Conservation (phyloP, 2,113 vertebrate genomes). For the Bufo bufo region DNA sequence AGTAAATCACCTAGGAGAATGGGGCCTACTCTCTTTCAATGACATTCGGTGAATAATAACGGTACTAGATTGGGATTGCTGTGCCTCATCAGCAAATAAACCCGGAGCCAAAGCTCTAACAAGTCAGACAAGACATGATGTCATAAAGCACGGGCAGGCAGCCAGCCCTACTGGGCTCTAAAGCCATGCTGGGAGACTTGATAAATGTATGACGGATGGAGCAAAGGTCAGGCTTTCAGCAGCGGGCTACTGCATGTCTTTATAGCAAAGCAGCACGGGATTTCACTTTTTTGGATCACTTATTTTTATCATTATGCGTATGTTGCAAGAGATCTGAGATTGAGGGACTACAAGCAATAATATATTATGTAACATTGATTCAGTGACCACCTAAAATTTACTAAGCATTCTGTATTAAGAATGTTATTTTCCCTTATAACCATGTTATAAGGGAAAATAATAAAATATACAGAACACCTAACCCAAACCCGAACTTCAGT, state of each 20-base stretch:
- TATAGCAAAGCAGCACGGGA: background rate
- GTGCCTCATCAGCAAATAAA: constrained; percentile 2
- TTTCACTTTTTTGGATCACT: background rate
- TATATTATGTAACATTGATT: background rate
- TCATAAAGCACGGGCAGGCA: background rate
- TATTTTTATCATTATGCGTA: background rate
- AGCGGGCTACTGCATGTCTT: background rate
- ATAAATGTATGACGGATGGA: constrained; percentile 3
- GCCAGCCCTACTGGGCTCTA: constrained; percentile 7
- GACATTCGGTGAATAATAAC: background rate
- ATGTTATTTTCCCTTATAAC: too few relatives aligned
- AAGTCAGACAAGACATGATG: constrained; percentile 18
- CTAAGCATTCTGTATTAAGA: too few relatives aligned
- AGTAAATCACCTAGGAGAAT: constrained; percentile 17
- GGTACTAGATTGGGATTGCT: background rate
- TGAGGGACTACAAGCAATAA: background rate
- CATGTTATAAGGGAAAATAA: too few relatives aligned
- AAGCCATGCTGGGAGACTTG: constrained; percentile 18
- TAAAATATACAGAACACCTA: too few relatives aligned
- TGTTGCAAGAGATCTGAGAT: background rate
- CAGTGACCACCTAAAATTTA: background rate
- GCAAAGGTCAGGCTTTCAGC: constrained; percentile 5
- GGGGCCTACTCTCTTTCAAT: background rate
- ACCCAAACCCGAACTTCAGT: too few relatives aligned
- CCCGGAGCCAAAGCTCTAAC: background rate